Conservation (phyloP, 2,888 invertebrate genomes). For the Polydesmus complanatus region DNA sequence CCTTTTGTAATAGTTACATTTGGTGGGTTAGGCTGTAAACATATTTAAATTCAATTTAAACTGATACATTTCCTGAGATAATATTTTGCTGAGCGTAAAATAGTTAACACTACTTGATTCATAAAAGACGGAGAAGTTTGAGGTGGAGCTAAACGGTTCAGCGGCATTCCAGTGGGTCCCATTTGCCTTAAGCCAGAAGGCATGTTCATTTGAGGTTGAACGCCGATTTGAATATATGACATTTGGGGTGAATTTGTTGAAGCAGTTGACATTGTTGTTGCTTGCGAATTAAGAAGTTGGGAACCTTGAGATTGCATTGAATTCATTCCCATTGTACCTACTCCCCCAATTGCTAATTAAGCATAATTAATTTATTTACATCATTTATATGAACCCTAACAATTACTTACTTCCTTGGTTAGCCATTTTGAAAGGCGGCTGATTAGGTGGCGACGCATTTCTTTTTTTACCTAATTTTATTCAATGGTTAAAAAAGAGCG, state of each 20-base stretch:
- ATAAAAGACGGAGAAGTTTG: slow-evolving; percentile 18
- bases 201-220: slow-evolving; percentile 7
- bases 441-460: slow-evolving; percentile 21
- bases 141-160: slow-evolving; percentile 17
- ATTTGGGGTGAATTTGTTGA: slow-evolving; percentile 22
- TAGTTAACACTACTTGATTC: slow-evolving; percentile 19
- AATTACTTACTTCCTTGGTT: too few relatives aligned
- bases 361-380: too few relatives aligned
- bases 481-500: neutral
- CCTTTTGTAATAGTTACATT: slow-evolving; percentile 23
- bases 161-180: slow-evolving; percentile 3
- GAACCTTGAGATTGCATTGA: slow-evolving; percentile 26
- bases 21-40: slow-evolving; percentile 22
- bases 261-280: slow-evolving; percentile 21
- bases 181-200: neutral
- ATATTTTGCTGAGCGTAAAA: too few relatives aligned
- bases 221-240: neutral
- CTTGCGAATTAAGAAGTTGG: slow-evolving; percentile 25
- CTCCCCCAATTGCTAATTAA: too few relatives aligned
- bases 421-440: slow-evolving; percentile 21
- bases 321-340: too few relatives aligned
- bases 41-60: too few relatives aligned
- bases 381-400: too few relatives aligned
- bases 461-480: slow-evolving; percentile 22
- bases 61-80: too few relatives aligned